Evolutionary conservation across 1,140 invertebrate genomes (phyloP), one percentile per base, ranked within the genome.

Genomic region (Neoseiulus cucumeris): DNA sequence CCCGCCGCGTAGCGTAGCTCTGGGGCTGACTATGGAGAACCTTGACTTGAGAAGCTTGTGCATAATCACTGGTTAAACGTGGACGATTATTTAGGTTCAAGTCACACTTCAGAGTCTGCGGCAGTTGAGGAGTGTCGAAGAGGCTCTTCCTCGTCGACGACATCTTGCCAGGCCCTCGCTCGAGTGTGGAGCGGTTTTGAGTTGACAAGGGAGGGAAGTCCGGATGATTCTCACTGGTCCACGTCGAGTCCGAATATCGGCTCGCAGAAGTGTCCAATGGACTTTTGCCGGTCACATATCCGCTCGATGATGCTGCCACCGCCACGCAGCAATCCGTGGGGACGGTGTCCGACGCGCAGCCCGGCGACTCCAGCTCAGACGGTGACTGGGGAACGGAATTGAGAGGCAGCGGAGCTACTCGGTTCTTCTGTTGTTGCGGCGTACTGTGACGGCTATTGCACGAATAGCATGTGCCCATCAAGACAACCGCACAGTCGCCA

Each of bases 381-480:
- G 51, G 25, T 33, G 51, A 59, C 4, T 25, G 51, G 33, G 51
- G 51, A 25, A 59, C 14, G 33, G 51, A 33, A 17, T 25, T 59
- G 17, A 6, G 14, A 14, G 18, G 7, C 22, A 59, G 33, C 1
- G 51, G 51, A 9, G 25, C 51, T 20, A 59, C 51, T 33, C 51
- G 51, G 51, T 59, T 25, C 25, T 59, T 25, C n/a, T 33, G 25
- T 33, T 59, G 51, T 20, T 59, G 51, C 22, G 51, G 51, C 25
- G 51, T 59, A 33, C 51, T 59, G 51, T 59, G 51, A 25, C 51
- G 51, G 51, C 51, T 59, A 59, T 59, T 59, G 33, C 51, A 59
- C 51, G 51, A 59, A 25, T 59, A 59, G 51, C 51, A 59, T 59
- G 51, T 59, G 51, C 51, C 51, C 51, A 59, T 59, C 51, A 59